Base-by-base conservation (phyloP, 1,140 invertebrate genomes). In the Acromyrmex echinatior region DNA sequence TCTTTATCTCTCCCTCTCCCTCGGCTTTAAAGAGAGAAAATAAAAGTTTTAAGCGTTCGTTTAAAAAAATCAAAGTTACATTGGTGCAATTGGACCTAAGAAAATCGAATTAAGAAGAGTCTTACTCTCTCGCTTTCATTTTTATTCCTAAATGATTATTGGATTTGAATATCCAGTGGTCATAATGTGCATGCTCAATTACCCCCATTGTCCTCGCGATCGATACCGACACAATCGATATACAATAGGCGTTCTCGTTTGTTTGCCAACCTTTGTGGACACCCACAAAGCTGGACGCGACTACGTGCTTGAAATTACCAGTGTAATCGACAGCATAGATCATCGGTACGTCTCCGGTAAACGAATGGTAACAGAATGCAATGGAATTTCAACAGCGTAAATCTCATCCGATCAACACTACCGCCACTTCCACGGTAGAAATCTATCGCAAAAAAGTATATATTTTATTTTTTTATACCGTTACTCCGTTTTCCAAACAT, bases 171-270 rank as follows among this genome's bases (percentile, higher is more conserved):
- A 82, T 82, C 73, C 63, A 53, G 16, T 53, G 53, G 45, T 88
- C 89, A 80, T 91, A 90, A 91, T 90, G 84, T 85, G 86, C 76
- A 88, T 79, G 90, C 76, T 90, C 89, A 90, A 91, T 91, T 91
- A 91, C 88, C 87, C n/a, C 62, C 77, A 91, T 91, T 91, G 90
- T 91, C 74, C 71, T 53, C 77, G 56, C 86, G 89, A 88, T 91
- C 89, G 86, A 90, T 84, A 86, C 89, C 76, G 88, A 86, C 90
- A 71, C 65, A 87, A 91, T 91, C 90, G 89, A 91, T 91, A 91
- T 82, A 91, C 86, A 91, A 90, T 78, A 87, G 73, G 71, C 90
- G 82, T 82, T 91, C 77, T 88, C 86, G 88, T 91, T 90, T 91
- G 90, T 91, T 91, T 90, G 89, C 86, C 35, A 71, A 88, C 81